These are phyloP conservation scores for Hydropsyche betteni DNA, from an alignment of 2,888 invertebrate genomes.

Conservation along the genomic window DNA sequence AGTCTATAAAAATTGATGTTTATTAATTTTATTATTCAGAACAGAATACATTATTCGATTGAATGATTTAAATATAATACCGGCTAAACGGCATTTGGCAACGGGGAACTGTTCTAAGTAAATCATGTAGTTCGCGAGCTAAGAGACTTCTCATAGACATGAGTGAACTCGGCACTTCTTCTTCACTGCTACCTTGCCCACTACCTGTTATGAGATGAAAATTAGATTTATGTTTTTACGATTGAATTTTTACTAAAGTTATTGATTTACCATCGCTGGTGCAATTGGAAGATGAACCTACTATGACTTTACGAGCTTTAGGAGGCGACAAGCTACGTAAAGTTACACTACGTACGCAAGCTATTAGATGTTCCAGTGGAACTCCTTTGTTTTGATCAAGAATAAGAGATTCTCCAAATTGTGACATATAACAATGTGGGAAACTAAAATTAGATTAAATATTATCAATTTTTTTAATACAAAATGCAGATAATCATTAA, in stretches of 20 bases:
- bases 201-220: conserved; percentile 13
- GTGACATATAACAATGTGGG: conserved; percentile 81
- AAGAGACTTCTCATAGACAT: conserved; percentile 81
- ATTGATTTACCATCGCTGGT: conserved; percentile 41
- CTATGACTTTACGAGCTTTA: conserved; percentile 66
- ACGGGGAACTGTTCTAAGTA: conserved; percentile 81
- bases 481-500: conserved; percentile 13
- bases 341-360: conserved; percentile 78
- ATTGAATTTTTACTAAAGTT: conserved; percentile 9
- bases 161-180: conserved; percentile 57
- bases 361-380: conserved; percentile 88
- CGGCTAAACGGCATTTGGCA: conserved; percentile 78
- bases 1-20: conserved; percentile 66
- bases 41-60: not conserved
- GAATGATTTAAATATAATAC: conserved; percentile 53
- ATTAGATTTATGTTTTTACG: not conserved
- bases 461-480: conserved; percentile 37
- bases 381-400: conserved; percentile 76
- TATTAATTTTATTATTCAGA: not conserved
- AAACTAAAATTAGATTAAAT: conserved; percentile 66
- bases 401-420: conserved; percentile 70
- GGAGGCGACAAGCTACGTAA: conserved; percentile 58
- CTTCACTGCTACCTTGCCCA: conserved; percentile 38
- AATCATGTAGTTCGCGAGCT: conserved; percentile 86
- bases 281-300: conserved; percentile 55